Base-by-base conservation (phyloP, 2,888 invertebrate genomes). In the Cheiracanthium punctorium region DNA sequence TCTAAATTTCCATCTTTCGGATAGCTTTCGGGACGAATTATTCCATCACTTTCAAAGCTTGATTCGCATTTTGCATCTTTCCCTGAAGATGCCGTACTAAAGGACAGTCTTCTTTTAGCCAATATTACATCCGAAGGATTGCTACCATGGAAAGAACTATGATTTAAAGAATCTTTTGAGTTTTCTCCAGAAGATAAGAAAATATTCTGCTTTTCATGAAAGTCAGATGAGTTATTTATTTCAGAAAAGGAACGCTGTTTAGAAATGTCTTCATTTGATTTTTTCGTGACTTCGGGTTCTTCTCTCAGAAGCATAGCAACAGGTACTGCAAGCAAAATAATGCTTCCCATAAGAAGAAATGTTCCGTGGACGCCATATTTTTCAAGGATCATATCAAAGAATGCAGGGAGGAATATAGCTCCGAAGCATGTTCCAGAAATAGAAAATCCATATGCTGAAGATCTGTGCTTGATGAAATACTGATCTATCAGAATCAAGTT, bases 361-460 rank as follows among this genome's bases (percentile, higher is more conserved):
- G 87, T 77, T 30, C 87, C 87, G 0, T 28, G 24, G 24, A 87
- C 2, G 2, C 81, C 81, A 29, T 87, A 81, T 2, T 69, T 12
- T 1, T 48, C 12, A 14, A 87, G 30, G 17, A 80, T 41, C 0
- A 30, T 29, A 32, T 87, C 81, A 12, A 80, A 52, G 1, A 87
- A 32, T 0, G 69, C 73, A 0, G 87, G 87, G 32, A 87, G 81
- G 28, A 87, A 32, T 37, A 87, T 76, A 0, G 87, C 76, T 17
- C 87, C 87, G 14, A 87, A 41, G 20, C 81, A 81, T 12, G 76
- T 77, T 0, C 87, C 87, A 4, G 87, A 76, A 32, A 69, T 75
- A 0, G 81, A 81, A 2, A 87, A 29, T 24, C 87, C 87, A 14
- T 58, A 72, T n/a, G 87, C 87, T 17, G 80, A 76, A 0, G 87